phyloP scores from a whole-genome alignment of 2,888 invertebrate genomes.

The Drosophila infuscata region DNA sequence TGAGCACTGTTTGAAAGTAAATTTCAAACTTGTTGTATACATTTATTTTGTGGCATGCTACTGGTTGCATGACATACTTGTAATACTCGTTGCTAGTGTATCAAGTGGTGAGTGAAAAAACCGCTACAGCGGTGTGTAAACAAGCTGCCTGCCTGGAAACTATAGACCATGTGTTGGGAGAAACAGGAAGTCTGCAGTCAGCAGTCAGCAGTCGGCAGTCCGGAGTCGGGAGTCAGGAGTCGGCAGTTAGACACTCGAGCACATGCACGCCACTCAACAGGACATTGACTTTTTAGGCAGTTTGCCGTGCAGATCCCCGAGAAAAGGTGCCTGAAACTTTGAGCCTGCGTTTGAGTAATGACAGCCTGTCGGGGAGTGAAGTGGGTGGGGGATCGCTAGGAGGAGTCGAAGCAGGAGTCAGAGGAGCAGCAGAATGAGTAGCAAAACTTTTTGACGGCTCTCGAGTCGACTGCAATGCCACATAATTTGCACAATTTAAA shows the following conservation, averaged over 20 bases:
- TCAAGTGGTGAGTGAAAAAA: conserved; percentile 15
- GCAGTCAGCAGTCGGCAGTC: conserved; percentile 48
- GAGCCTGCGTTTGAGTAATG: conserved; percentile 68
- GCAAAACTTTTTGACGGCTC: conserved; percentile 62
- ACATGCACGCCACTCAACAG: conserved; percentile 68
- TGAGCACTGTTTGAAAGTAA: not conserved
- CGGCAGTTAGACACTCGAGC: conserved; percentile 69
- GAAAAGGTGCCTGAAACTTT: conserved; percentile 55
- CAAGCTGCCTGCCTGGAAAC: conserved; percentile 54
- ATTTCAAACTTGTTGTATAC: not conserved
- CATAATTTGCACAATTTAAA: conserved; percentile 71
- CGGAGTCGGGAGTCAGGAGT: conserved; percentile 43
- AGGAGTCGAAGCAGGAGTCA: too few species aligned
- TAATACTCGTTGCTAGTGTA: conserved; percentile 12
- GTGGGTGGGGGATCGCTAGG: not conserved
- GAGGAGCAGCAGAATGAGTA: conserved; percentile 5
- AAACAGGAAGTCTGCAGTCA: conserved; percentile 58
- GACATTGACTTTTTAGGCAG: conserved; percentile 72
- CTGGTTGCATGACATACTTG: not conserved
- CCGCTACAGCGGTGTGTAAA: conserved; percentile 49
- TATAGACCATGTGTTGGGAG: conserved; percentile 39
- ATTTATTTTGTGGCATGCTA: not conserved
- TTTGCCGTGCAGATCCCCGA: conserved; percentile 38
- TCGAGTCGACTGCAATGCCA: conserved; percentile 52
- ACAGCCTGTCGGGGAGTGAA: conserved; percentile 25